A percentile compares a stretch with the other conserved stretches of the same genome.
Conservation (phyloP, 35 echinoderm and acorn worm genomes). For the Nesometra sesokonis region DNA sequence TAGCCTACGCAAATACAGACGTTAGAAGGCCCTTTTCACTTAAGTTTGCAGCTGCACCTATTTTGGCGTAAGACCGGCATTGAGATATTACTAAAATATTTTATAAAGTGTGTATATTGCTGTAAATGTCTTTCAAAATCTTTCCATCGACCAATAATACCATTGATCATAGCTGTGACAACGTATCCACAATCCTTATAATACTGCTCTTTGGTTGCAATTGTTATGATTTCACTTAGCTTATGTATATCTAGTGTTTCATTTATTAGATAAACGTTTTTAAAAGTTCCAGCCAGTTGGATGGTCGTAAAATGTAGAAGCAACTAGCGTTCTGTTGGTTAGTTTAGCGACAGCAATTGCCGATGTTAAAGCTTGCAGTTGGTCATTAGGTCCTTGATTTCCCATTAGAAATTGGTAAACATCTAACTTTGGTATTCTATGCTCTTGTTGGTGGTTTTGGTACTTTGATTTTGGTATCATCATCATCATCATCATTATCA, state of each 20-base stretch:
- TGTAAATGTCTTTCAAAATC: not conserved
- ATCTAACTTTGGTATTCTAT: not conserved
- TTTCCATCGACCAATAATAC: not conserved
- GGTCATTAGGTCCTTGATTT: conserved; percentile 14
- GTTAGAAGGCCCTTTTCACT: too few relatives aligned
- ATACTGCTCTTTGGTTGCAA: not conserved
- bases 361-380: not conserved
- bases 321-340: not conserved
- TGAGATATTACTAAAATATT: not conserved
- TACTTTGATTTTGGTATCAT: too few relatives aligned
- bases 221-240: not conserved
- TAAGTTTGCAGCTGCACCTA: too few relatives aligned
- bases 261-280: not conserved
- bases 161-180: not conserved
- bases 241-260: not conserved
- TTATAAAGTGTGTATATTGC: not conserved
- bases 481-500: too few relatives aligned
- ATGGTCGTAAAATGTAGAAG: not conserved
- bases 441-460: too few relatives aligned
- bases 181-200: not conserved
- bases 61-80: too few relatives aligned
- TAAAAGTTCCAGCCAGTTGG: not conserved
- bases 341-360: not conserved
- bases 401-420: not conserved
- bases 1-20: too few relatives aligned